phyloP scores from a whole-genome alignment of 1,140 invertebrate species.

The Drosophila mayri region DNA sequence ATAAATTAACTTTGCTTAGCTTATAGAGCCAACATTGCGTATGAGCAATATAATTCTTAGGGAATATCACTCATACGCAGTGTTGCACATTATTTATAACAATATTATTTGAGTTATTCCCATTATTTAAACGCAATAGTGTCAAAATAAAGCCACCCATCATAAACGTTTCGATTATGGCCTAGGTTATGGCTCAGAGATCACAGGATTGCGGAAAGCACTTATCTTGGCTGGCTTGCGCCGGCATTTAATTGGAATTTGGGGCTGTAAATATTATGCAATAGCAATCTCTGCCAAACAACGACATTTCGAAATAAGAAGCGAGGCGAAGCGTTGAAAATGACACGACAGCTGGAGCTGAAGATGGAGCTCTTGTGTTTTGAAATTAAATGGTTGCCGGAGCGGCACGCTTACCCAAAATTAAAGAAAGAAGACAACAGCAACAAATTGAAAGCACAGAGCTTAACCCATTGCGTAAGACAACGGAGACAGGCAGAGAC shows the following conservation, averaged over 20 bases:
- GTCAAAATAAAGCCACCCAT: slow-evolving; percentile 1
- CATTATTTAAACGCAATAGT: background rate
- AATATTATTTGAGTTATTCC: background rate
- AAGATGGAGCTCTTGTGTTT: slow-evolving; percentile 43
- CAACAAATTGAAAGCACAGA: slow-evolving; percentile 44
- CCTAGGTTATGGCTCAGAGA: slow-evolving; percentile 40
- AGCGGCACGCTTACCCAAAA: slow-evolving; percentile 58
- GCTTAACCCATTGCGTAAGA: slow-evolving; percentile 72
- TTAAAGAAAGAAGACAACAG: slow-evolving; percentile 8
- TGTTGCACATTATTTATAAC: background rate
- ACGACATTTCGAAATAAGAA: slow-evolving; percentile 58
- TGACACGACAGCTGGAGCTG: slow-evolving; percentile 36
- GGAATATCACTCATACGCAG: slow-evolving; percentile 15
- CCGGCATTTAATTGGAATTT: slow-evolving; percentile 58
- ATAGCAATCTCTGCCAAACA: slow-evolving; percentile 35
- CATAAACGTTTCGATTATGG: slow-evolving; percentile 30
- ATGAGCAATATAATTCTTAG: background rate
- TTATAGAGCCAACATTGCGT: slow-evolving; percentile 1
- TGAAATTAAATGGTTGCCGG: slow-evolving; percentile 75
- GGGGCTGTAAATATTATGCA: slow-evolving; percentile 37
- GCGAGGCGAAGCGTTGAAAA: slow-evolving; percentile 75
- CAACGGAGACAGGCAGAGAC: slow-evolving; percentile 1
- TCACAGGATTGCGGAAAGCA: slow-evolving; percentile 64
- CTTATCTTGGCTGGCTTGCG: slow-evolving; percentile 29
- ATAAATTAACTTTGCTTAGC: background rate